Evolutionary conservation across 2,797 vertebrate genomes (phyloP).

Genomic region (Lacerta bilineata): DNA sequence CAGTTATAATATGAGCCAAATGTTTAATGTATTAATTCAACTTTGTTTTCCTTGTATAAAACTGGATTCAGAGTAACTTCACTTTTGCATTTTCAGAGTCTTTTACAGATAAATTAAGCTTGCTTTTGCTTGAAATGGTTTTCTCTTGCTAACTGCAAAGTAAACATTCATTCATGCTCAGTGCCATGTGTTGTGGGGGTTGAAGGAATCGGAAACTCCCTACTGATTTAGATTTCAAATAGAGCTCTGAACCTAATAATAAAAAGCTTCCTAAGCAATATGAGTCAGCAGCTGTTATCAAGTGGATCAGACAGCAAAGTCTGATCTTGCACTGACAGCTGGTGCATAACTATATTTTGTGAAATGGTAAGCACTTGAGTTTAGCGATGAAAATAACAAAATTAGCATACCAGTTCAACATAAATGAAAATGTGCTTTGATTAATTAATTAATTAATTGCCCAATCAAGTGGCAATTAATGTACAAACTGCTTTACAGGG

Average conservation of each 20-base stretch:
- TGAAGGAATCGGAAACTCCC: slow-evolving; percentile 47
- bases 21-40: not conserved
- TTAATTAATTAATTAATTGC: not conserved
- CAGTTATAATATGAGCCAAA: not conserved
- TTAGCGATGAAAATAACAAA: slow-evolving; percentile 32
- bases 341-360: slow-evolving; percentile 32
- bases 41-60: not conserved
- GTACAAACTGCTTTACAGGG: not conserved
- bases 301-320: not conserved
- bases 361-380: not conserved
- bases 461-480: not conserved
- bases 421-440: slow-evolving; percentile 16
- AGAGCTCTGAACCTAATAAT: slow-evolving; percentile 43
- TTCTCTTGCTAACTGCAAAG: not conserved
- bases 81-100: not conserved
- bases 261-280: slow-evolving; percentile 41
- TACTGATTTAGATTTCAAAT: slow-evolving; percentile 51
- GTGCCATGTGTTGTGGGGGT: slow-evolving; percentile 15
- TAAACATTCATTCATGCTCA: slow-evolving; percentile 41
- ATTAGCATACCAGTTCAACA: not conserved
- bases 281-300: slow-evolving; percentile 40
- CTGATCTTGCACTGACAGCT: slow-evolving; percentile 42
- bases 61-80: not conserved
- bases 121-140: not conserved
- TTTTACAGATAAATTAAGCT: slow-evolving; percentile 25